These are phyloP conservation scores for Pilophorus perplexus DNA, from an alignment of 2,888 invertebrate species.

Conservation along the genomic window DNA sequence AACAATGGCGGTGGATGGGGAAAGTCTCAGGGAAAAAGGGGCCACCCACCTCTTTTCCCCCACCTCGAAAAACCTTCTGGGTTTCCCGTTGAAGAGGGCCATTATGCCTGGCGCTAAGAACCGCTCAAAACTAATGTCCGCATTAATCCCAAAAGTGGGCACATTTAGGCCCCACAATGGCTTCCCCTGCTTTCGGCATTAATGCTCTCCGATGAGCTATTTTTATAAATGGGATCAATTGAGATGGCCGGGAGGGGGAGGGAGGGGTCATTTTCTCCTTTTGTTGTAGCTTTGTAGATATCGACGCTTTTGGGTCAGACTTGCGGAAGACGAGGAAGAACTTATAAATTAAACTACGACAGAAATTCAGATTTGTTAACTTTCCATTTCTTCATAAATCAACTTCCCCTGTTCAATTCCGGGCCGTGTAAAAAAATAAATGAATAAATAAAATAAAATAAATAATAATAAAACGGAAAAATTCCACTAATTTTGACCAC, in stretches of 20 bases:
- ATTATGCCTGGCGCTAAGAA: constrained; percentile 40
- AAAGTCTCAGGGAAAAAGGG: background rate
- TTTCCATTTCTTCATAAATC: too few species aligned
- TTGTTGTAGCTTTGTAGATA: constrained; percentile 21
- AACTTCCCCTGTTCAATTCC: too few species aligned
- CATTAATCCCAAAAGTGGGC: constrained; percentile 42
- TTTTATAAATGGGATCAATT: constrained; percentile 40
- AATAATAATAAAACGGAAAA: too few species aligned
- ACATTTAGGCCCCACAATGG: constrained; percentile 39
- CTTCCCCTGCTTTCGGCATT: constrained; percentile 35
- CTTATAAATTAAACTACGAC: too few species aligned
- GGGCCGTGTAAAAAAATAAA: too few species aligned
- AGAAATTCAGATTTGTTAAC: too few species aligned
- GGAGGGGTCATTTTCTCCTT: constrained; percentile 20
- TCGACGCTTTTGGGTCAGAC: constrained; percentile 9
- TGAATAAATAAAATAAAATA: too few species aligned
- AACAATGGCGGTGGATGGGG: background rate
- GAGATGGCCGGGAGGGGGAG: background rate
- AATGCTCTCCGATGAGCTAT: constrained; percentile 39
- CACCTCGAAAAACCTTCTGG: background rate
- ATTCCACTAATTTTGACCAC: too few species aligned
- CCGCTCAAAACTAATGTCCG: constrained; percentile 38
- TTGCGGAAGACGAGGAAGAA: background rate
- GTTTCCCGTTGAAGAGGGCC: constrained; percentile 26
- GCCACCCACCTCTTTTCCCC: background rate